Conservation (phyloP, 2,888 invertebrate genomes). For the Parapristionchus giblindavisi region DNA sequence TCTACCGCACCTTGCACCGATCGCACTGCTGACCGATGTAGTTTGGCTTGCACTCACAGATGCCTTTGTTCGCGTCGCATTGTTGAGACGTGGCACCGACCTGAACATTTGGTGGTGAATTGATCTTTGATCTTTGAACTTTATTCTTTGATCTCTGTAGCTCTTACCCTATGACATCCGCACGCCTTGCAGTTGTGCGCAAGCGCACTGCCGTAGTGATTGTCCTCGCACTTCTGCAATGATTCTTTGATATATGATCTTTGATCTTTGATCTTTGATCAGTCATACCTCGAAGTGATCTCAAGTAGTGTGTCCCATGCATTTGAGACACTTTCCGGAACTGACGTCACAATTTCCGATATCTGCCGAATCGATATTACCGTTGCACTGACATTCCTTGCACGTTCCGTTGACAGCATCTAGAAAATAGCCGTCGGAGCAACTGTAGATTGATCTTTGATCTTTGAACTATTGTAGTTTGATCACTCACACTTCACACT, state of each 20-base stretch:
- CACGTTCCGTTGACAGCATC: constrained; percentile 73
- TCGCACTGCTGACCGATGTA: constrained; percentile 72
- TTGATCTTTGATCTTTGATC: constrained; percentile 2
- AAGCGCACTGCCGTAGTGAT: constrained; percentile 67
- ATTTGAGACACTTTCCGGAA: constrained; percentile 86
- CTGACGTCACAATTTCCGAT: constrained; percentile 79
- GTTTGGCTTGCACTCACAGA: constrained; percentile 71
- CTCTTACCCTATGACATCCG: constrained; percentile 77
- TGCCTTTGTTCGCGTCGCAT: constrained; percentile 79
- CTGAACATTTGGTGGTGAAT: no score
- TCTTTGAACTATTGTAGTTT: no score
- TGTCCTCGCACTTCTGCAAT: constrained; percentile 55
- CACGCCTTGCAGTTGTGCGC: constrained; percentile 74
- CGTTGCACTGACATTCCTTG: constrained; percentile 70
- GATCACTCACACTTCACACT: constrained; percentile 79
- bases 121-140: no score
- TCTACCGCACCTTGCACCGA: constrained; percentile 66
- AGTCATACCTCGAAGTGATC: constrained; percentile 78
- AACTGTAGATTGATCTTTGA: constrained; percentile 71
- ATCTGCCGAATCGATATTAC: constrained; percentile 80
- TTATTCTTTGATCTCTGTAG: background rate
- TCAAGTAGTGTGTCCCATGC: constrained; percentile 81
- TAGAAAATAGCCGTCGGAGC: constrained; percentile 83
- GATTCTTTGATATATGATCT: background rate
- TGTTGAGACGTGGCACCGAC: constrained; percentile 72